A percentile compares a stretch with the other conserved stretches of the same genome.
Conservation (phyloP, 2,888 invertebrate genomes). For the Cantharis nigra region DNA sequence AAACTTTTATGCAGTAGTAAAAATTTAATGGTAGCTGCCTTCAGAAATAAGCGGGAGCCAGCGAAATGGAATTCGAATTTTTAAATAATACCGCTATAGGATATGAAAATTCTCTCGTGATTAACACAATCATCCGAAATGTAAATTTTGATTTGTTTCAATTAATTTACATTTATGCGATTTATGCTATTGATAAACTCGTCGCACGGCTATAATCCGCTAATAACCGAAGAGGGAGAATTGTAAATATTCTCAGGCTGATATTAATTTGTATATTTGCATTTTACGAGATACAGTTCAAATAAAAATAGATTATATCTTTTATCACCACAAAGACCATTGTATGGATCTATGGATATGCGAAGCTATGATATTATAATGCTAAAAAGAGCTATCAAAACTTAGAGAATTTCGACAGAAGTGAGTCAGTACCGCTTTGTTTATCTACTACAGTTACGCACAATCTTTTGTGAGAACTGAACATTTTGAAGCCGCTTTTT, state of each 20-base stretch:
- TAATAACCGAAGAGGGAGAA: background rate
- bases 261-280: background rate
- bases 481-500: too few species aligned
- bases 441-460: too few species aligned
- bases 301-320: background rate
- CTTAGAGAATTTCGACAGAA: too few species aligned
- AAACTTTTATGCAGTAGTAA: background rate
- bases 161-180: background rate
- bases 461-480: too few species aligned
- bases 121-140: background rate
- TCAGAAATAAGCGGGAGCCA: background rate
- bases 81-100: too few species aligned
- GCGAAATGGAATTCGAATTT: background rate
- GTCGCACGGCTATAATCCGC: too few species aligned
- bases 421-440: too few species aligned
- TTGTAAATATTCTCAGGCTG: background rate
- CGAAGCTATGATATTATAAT: too few species aligned
- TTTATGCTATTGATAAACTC: background rate
- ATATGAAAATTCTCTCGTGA: too few species aligned
- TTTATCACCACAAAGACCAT: too few species aligned
- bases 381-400: too few species aligned
- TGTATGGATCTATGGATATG: too few species aligned
- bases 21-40: background rate
- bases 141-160: background rate
- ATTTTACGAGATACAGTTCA: background rate